Evolutionary conservation across 2,797 vertebrate genomes (phyloP).

Genomic region (Gambelia wislizenii): DNA sequence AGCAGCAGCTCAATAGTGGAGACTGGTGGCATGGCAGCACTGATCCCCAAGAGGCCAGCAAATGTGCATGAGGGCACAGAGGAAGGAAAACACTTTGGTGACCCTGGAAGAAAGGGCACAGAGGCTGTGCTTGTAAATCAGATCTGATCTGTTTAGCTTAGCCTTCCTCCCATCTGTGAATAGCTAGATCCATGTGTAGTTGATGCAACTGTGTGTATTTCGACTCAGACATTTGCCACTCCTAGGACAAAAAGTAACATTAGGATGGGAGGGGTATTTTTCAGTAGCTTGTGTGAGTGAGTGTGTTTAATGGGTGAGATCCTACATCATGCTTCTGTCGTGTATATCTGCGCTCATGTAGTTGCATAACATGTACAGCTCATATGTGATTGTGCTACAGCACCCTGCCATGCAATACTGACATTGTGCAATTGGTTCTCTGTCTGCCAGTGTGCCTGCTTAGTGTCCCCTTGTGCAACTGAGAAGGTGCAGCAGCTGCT

Average conservation of each 20-base stretch:
- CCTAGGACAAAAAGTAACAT: neutral
- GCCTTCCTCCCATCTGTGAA: no score
- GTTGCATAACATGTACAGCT: no score
- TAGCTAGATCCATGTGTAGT: neutral
- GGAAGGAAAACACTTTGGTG: neutral
- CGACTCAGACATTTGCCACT: neutral
- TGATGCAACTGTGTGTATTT: neutral
- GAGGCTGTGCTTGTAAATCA: neutral
- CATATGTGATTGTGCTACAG: no score
- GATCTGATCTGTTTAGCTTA: neutral
- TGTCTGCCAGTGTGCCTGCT: no score
- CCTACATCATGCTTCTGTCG: no score
- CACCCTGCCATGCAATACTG: no score
- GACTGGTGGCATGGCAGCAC: conserved; percentile 22
- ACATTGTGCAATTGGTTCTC: no score
- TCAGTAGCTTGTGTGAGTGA: neutral
- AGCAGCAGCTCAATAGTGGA: conserved; percentile 4
- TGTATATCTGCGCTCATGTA: no score
- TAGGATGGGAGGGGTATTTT: neutral
- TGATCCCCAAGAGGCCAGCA: neutral
- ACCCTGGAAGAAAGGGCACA: neutral
- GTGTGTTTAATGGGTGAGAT: no score
- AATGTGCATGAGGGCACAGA: neutral
- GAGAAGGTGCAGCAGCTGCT: no score
- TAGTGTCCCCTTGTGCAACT: no score